These are phyloP conservation scores for Thrips palmi DNA, from an alignment of 1,140 invertebrate species.

Conservation along the genomic window DNA sequence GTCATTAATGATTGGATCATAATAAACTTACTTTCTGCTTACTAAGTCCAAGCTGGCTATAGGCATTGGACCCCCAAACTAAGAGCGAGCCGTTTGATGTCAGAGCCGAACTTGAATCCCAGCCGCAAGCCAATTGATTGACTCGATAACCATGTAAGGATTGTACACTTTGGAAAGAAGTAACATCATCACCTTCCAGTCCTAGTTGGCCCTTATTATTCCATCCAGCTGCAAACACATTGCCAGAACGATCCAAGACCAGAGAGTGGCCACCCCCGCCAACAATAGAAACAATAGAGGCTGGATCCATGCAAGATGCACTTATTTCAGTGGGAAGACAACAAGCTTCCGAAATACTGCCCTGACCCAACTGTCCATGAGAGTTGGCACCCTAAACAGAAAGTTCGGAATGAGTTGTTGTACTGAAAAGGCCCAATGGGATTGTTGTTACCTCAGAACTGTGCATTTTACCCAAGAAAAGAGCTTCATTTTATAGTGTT, in stretches of 20 bases:
- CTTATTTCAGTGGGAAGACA: conserved; percentile 32
- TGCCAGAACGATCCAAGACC: conserved; percentile 39
- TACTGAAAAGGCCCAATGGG: no score
- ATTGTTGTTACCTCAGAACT: no score
- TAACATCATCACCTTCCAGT: conserved; percentile 20
- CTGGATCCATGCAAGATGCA: conserved; percentile 22
- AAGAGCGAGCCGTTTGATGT: conserved; percentile 23
- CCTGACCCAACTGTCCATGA: conserved; percentile 59
- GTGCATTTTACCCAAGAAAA: no score
- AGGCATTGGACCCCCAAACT: conserved; percentile 54
- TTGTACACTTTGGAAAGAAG: conserved; percentile 15
- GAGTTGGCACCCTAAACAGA: conserved; percentile 59
- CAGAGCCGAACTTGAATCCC: conserved; percentile 52
- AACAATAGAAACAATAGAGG: conserved; percentile 35
- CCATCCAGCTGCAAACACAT: conserved; percentile 64
- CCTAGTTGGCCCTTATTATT: conserved; percentile 64
- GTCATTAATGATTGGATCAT: neutral
- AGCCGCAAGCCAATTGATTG: conserved; percentile 42
- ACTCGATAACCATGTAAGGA: conserved; percentile 25
- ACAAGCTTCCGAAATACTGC: conserved; percentile 42
- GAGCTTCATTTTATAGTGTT: no score
- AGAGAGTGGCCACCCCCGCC: conserved; percentile 62
- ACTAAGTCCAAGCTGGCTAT: conserved; percentile 41
- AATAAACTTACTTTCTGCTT: conserved; percentile 8
- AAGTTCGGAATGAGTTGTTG: no score